Conservation (phyloP, 2,888 invertebrate genomes). For the Clivina fossor region DNA sequence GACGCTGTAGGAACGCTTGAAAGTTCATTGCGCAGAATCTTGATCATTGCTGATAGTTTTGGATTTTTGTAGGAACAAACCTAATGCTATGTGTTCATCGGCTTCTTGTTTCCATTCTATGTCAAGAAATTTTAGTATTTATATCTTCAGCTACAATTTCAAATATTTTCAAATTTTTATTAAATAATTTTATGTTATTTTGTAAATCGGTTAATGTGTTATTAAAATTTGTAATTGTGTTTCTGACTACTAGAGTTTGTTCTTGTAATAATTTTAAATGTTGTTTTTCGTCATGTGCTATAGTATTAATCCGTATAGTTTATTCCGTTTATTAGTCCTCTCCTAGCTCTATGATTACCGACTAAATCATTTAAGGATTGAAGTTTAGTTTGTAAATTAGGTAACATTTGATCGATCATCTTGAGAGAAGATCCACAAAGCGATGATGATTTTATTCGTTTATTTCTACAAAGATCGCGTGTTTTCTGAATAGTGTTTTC, state of each 20-base stretch:
- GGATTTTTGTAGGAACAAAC: no score
- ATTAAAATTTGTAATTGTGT: slow-evolving; percentile 33
- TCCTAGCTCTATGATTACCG: slow-evolving; percentile 9
- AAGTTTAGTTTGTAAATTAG: neutral
- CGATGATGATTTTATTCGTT: neutral
- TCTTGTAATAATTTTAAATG: slow-evolving; percentile 25
- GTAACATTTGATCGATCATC: neutral
- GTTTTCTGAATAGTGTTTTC: neutral
- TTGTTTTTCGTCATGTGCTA: slow-evolving; percentile 25
- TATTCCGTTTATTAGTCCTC: slow-evolving; percentile 34
- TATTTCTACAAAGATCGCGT: neutral
- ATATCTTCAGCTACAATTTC: slow-evolving; percentile 7
- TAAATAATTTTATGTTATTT: slow-evolving; percentile 14
- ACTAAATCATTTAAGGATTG: slow-evolving; percentile 5
- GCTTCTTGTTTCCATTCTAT: neutral
- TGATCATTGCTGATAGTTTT: no score
- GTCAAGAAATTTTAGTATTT: neutral
- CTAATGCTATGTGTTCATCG: neutral
- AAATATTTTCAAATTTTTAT: slow-evolving; percentile 32
- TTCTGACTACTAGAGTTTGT: slow-evolving; percentile 31
- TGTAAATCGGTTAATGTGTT: slow-evolving; percentile 18
- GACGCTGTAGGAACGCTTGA: no score
- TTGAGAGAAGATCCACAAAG: neutral
- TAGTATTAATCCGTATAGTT: slow-evolving; percentile 24
- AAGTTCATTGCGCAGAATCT: no score